Conservation (phyloP, 2,888 invertebrate genomes). For the Trichacis sp. region DNA sequence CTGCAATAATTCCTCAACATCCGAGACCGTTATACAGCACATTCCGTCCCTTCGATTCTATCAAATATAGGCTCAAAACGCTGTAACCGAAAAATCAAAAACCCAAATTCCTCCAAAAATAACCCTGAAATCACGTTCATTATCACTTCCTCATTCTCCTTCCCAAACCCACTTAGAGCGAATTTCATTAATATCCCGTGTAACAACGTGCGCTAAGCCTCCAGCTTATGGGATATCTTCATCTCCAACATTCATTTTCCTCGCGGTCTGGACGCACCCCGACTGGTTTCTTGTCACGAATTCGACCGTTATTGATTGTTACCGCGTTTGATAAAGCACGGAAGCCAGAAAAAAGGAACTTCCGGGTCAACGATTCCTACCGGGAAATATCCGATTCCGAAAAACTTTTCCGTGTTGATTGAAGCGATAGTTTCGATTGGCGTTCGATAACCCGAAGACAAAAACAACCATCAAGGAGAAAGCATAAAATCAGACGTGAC, state of each 20-base stretch:
- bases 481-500: neutral
- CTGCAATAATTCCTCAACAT: too few species aligned
- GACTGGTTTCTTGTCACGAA: conserved; percentile 24
- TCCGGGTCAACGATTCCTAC: neutral
- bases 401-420: neutral
- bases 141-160: conserved; percentile 36
- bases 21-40: too few species aligned
- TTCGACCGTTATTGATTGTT: conserved; percentile 30
- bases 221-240: conserved; percentile 42
- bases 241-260: conserved; percentile 42
- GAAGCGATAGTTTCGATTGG: neutral
- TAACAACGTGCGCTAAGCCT: conserved; percentile 36
- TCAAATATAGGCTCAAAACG: too few species aligned
- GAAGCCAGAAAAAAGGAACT: neutral
- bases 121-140: conserved; percentile 3
- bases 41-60: too few species aligned
- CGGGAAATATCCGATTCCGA: neutral
- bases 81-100: too few species aligned
- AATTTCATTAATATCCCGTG: conserved; percentile 45
- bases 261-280: conserved; percentile 24
- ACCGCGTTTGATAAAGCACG: neutral
- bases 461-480: neutral
- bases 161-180: too few species aligned
- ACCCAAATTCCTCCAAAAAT: too few species aligned
- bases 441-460: neutral